These are phyloP conservation scores for Hippoglossus stenolepis DNA, from an alignment of 2,113 vertebrate genomes.

Conservation along the genomic window DNA sequence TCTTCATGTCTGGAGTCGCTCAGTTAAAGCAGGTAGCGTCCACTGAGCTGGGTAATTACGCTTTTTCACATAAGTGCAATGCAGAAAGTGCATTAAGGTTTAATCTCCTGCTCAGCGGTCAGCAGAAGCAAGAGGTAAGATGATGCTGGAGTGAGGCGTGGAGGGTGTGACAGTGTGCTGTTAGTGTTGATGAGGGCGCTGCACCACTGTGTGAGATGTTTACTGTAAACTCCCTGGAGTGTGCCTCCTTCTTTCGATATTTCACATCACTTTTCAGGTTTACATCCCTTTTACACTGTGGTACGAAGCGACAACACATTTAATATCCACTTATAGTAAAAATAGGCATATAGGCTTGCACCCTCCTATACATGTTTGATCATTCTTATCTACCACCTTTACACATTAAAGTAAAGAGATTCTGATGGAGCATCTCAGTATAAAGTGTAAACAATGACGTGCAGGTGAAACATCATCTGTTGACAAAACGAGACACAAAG, in stretches of 20 bases:
- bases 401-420: not conserved
- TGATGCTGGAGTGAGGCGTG: not conserved
- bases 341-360: not conserved
- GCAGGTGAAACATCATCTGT: not conserved
- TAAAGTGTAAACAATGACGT: not conserved
- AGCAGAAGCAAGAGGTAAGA: not conserved
- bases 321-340: not conserved
- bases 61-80: too few species aligned
- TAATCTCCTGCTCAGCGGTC: not conserved
- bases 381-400: not conserved
- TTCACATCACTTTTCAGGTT: not conserved
- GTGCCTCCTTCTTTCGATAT: conserved; percentile 32
- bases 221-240: conserved; percentile 73
- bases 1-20: conserved; percentile 66
- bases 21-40: not conserved
- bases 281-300: not conserved
- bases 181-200: conserved; percentile 60
- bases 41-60: not conserved
- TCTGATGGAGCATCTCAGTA: not conserved
- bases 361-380: not conserved
- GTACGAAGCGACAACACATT: not conserved
- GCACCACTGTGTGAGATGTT: conserved; percentile 52
- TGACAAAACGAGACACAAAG: not conserved
- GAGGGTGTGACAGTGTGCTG: conserved; percentile 24
- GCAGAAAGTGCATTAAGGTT: not conserved